Base-by-base conservation (phyloP, 2,797 vertebrate genomes). In the Lithobates sylvaticus region DNA sequence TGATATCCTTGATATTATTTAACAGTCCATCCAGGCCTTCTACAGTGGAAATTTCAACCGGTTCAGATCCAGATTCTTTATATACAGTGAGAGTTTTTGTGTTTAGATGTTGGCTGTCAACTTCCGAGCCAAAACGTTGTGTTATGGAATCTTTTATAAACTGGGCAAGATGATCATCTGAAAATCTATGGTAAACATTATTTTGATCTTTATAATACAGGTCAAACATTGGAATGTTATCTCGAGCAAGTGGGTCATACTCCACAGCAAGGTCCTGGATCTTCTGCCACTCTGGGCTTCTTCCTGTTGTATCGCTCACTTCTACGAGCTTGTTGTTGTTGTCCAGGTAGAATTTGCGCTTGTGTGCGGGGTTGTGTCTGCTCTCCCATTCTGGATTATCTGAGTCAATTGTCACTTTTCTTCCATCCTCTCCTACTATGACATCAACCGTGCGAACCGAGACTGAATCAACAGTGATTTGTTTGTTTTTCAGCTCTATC, bases 261-360 rank as follows among this genome's bases (percentile, higher is more conserved):
- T 82, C 80, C 18, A 27, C 23, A 21, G 10, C 23, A 27, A 61
- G 4, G 0, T n/a, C 15, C 47, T 23, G 27, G 5, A 32, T n/a
- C n/a, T 74, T 44, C n/a, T 26, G 58, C 50, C 47, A 82, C 21
- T 58, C 70, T 34, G 47, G 34, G 6, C 21, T 82, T 54, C 32
- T 82, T 3, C 10, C 79, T 9, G 6, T 36, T n/a, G 54, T 21
- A n/a, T 39, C 50, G 7, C 47, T 61, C 34, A 27, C 32, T 36
- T 73, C 80, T 9, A 29, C 18, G 13, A 73, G 69, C 18, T 73
- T 64, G 21, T 73, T 74, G 15, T 74, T 29, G 12, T 73, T 26
- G 21, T 21, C 80, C 36, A 82, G 16, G 34, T 64, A 82, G 71
- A 82, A 82, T 72, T 39, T 82, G 23, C 70, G 23, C 70, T 73